A percentile compares a stretch with the other conserved stretches of the same genome.
Evolutionary conservation across 2,888 invertebrate species (phyloP).

Genomic region (Acleris cristana): DNA sequence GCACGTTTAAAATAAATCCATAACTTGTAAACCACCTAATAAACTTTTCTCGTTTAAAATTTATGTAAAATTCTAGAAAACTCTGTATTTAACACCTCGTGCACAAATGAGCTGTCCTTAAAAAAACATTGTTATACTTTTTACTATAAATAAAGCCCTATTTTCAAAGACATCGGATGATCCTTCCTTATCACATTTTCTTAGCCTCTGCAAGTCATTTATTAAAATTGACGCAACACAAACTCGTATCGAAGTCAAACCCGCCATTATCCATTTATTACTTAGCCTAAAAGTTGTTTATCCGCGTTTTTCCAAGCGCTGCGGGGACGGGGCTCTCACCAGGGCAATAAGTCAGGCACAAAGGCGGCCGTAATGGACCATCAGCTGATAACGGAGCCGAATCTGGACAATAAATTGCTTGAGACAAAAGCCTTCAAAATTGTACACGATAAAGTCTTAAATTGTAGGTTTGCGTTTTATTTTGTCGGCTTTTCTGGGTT

Average conservation of each 20-base stretch:
- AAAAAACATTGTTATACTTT: no score
- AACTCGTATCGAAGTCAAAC: slow-evolving; percentile 4
- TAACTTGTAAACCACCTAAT: no score
- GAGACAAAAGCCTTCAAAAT: slow-evolving; percentile 30
- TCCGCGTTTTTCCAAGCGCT: slow-evolving; percentile 23
- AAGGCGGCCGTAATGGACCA: slow-evolving; percentile 42
- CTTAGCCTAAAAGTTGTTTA: slow-evolving; percentile 12
- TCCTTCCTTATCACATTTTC: not conserved
- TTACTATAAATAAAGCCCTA: no score
- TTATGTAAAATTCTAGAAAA: no score
- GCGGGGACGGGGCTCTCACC: slow-evolving; percentile 22
- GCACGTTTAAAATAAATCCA: no score
- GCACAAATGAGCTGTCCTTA: no score
- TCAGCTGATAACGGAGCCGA: slow-evolving; percentile 41
- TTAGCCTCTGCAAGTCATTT: not conserved
- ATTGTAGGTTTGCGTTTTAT: slow-evolving; percentile 5
- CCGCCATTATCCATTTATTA: slow-evolving; percentile 3
- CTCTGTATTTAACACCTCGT: no score
- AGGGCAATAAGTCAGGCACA: slow-evolving; percentile 44
- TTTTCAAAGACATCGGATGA: not conserved
- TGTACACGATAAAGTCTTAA: slow-evolving; percentile 5
- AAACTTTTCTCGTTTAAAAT: no score
- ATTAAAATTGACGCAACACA: slow-evolving; percentile 1
- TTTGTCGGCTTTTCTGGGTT: no score
- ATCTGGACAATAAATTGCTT: slow-evolving; percentile 35